phyloP scores from a whole-genome alignment of 2,888 invertebrate genomes.

The Maniola hyperantus region DNA sequence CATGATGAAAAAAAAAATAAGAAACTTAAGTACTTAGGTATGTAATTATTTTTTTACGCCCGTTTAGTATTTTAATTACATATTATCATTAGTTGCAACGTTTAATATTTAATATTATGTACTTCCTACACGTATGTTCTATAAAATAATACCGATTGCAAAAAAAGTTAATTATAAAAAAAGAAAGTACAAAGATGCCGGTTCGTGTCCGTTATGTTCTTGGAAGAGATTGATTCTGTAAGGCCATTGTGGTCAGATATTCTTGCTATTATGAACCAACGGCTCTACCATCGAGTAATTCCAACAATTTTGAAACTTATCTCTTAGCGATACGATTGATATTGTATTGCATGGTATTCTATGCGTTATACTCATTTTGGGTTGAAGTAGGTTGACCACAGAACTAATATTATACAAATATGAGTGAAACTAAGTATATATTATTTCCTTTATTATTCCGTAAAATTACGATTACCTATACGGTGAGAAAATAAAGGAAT shows the following conservation, averaged over 20 bases:
- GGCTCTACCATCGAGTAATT: constrained; percentile 9
- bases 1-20: background rate
- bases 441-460: constrained; percentile 24
- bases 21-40: background rate
- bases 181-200: constrained; percentile 58
- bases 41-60: constrained; percentile 6
- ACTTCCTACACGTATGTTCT: constrained; percentile 28
- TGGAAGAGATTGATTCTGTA: constrained; percentile 69
- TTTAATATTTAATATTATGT: constrained; percentile 17
- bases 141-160: constrained; percentile 35
- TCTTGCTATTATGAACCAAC: constrained; percentile 28
- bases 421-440: constrained; percentile 28
- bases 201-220: constrained; percentile 54
- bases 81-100: constrained; percentile 7
- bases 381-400: constrained; percentile 31
- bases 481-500: constrained; percentile 27
- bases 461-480: constrained; percentile 25
- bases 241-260: constrained; percentile 40
- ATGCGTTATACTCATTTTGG: constrained; percentile 22
- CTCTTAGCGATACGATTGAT: background rate
- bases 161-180: constrained; percentile 69
- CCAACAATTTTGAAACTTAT: constrained; percentile 28
- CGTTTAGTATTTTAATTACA: constrained; percentile 3
- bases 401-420: constrained; percentile 36
- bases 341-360: constrained; percentile 10